Conservation (phyloP, 2,113 vertebrate genomes). For the Nycticorax nycticorax region DNA sequence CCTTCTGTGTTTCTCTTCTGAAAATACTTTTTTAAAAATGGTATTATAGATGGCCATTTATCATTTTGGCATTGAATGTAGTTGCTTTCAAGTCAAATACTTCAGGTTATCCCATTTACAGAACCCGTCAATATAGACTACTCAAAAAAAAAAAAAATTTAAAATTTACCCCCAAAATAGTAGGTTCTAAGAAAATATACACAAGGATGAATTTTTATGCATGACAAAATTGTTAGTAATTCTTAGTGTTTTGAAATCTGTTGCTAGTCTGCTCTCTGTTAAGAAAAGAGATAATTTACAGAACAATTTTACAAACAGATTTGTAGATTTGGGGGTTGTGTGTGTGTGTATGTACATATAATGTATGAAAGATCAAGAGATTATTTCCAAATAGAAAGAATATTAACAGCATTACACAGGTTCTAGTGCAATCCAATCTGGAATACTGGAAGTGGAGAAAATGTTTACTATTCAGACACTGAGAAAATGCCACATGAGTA, state of each 20-base stretch:
- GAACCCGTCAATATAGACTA: not conserved
- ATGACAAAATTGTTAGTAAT: constrained; percentile 6
- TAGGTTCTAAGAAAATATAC: not conserved
- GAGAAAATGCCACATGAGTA: not conserved
- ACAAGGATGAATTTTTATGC: not conserved
- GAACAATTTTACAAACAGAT: not conserved
- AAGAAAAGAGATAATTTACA: not conserved
- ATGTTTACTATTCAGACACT: not conserved
- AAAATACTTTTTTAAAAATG: not conserved
- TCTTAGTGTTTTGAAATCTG: constrained; percentile 4
- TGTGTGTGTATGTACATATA: not conserved
- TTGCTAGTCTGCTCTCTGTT: not conserved
- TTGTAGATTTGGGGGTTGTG: not conserved
- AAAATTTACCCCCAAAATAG: not conserved
- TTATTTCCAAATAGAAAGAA: not conserved
- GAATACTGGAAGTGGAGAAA: not conserved
- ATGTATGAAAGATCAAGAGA: not conserved
- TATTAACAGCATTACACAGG: not conserved
- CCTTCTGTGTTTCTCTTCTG: not conserved
- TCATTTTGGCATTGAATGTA: not conserved
- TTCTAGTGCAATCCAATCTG: not conserved
- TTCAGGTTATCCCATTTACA: not conserved
- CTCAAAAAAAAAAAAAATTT: not conserved
- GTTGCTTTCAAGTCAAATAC: not conserved
- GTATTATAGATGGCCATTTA: not conserved